phyloP scores from a whole-genome alignment of 53 echinoderm and acorn worm species.

The Mesocentrotus franciscanus region DNA sequence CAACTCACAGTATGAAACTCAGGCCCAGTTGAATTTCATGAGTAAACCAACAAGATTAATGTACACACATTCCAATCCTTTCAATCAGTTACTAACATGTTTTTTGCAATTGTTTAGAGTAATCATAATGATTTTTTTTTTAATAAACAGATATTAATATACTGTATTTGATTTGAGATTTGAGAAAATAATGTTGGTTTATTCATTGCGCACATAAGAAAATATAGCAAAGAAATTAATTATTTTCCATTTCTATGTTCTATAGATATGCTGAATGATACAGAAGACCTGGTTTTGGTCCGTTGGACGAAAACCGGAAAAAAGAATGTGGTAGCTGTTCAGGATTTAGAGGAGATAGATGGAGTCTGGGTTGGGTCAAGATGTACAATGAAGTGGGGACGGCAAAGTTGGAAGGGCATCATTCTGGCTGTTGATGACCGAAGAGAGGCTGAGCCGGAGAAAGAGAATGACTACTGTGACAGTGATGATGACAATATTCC shows the following conservation, averaged over 20 bases:
- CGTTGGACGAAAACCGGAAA: not conserved
- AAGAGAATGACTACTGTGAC: not conserved
- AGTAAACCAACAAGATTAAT: too few species aligned
- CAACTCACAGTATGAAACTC: too few species aligned
- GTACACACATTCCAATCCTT: too few species aligned
- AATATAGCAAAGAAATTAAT: too few species aligned
- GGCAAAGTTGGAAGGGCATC: not conserved
- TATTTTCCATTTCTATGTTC: slow-evolving; percentile 9
- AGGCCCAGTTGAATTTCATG: too few species aligned
- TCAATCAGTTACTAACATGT: too few species aligned
- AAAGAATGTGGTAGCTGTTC: not conserved
- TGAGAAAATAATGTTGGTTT: too few species aligned
- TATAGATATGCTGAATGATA: not conserved
- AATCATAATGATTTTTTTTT: too few species aligned
- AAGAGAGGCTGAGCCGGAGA: not conserved
- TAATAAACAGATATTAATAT: too few species aligned
- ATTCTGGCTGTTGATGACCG: not conserved
- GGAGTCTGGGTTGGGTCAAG: not conserved
- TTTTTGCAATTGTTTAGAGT: too few species aligned
- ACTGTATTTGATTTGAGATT: too few species aligned
- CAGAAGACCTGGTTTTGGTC: slow-evolving; percentile 14
- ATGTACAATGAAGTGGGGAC: slow-evolving; percentile 4
- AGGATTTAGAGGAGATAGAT: slow-evolving; percentile 1
- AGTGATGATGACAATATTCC: not conserved
- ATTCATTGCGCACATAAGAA: too few species aligned